Conservation (phyloP, 2,113 vertebrate species). For the Dendropsophus ebraccatus region DNA sequence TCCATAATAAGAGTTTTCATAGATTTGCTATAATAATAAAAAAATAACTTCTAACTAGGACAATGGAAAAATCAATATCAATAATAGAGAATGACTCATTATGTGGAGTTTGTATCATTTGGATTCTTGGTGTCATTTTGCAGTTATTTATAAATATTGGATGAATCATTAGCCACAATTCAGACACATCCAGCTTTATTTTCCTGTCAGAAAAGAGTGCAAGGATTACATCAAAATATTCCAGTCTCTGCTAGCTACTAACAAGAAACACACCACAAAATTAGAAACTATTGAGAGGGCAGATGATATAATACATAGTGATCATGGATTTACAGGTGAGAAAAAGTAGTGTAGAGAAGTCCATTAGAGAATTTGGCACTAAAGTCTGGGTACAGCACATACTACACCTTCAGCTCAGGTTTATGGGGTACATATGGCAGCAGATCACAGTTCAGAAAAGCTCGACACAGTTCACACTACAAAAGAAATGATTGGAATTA, state of each 20-base stretch:
- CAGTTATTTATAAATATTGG: neutral
- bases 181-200: slow-evolving; percentile 85
- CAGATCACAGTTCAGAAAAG: slow-evolving; percentile 47
- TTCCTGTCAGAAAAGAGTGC: slow-evolving; percentile 81
- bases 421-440: slow-evolving; percentile 35
- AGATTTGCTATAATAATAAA: too few relatives aligned
- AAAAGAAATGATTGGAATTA: neutral
- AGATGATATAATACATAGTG: slow-evolving; percentile 72
- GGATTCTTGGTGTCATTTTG: neutral
- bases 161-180: slow-evolving; percentile 56
- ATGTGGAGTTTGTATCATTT: too few relatives aligned
- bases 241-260: slow-evolving; percentile 84
- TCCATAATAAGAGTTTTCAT: too few relatives aligned
- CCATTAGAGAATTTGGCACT: slow-evolving; percentile 71
- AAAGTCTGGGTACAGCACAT: slow-evolving; percentile 58
- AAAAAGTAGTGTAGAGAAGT: slow-evolving; percentile 59
- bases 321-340: slow-evolving; percentile 79
- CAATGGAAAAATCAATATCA: too few relatives aligned
- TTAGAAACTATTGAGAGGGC: slow-evolving; percentile 78
- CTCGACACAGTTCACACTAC: slow-evolving; percentile 40
- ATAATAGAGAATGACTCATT: too few relatives aligned
- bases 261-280: slow-evolving; percentile 85
- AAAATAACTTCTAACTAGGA: too few relatives aligned
- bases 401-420: slow-evolving; percentile 21
- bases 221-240: slow-evolving; percentile 86